Percentiles rank a stretch among this genome's conserved stretches.
Evolutionary conservation across 53 echinoderm and acorn worm species (phyloP).

Genomic region (Patiria pectinifera): DNA sequence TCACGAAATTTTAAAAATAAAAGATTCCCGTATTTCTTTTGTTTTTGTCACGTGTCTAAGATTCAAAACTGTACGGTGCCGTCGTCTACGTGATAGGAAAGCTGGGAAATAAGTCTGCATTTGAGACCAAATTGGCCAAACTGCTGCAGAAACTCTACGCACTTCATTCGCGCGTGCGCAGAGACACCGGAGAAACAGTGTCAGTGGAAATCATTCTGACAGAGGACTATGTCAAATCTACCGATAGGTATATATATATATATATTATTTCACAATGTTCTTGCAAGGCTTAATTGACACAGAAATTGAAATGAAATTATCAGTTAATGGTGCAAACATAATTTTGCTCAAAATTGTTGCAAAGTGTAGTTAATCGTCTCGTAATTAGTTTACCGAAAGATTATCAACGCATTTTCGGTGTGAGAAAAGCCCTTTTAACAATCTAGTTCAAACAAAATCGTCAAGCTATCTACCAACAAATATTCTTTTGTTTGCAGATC

Average conservation of each 20-base stretch:
- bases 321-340: too few species aligned
- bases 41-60: neutral
- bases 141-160: neutral
- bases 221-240: slow-evolving; percentile 32
- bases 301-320: neutral
- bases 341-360: too few species aligned
- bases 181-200: neutral
- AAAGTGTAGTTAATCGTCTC: too few species aligned
- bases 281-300: neutral
- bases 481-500: too few species aligned
- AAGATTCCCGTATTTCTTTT: neutral
- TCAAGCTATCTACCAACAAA: too few species aligned
- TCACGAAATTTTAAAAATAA: too few species aligned
- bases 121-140: neutral
- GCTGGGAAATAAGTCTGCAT: neutral
- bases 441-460: too few species aligned
- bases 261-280: neutral
- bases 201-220: slow-evolving; percentile 4
- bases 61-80: neutral
- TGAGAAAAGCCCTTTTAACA: too few species aligned
- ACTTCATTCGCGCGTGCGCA: neutral
- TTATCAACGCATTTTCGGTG: too few species aligned
- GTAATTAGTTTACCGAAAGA: too few species aligned
- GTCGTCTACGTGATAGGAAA: slow-evolving; percentile 5
- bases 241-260: neutral